phyloP scores from a whole-genome alignment of 2,888 invertebrate species.

The Microctonus hyperodae region DNA sequence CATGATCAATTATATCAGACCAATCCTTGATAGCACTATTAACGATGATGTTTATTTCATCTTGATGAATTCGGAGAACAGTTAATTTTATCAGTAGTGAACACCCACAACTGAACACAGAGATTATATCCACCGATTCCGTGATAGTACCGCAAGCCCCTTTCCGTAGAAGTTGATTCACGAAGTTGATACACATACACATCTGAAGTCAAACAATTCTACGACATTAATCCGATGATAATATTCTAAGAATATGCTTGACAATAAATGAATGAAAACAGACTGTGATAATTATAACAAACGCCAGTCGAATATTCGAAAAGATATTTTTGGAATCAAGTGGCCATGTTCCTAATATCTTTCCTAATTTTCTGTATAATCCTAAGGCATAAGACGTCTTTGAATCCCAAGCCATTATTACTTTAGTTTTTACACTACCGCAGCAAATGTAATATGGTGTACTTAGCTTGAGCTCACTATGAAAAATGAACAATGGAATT shows the following conservation, averaged over 20 bases:
- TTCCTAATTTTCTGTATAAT: conserved; percentile 24
- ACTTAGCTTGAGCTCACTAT: too few relatives aligned
- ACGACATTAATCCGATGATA: background rate
- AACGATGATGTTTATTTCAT: conserved; percentile 19
- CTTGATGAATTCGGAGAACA: background rate
- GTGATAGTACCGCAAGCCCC: background rate
- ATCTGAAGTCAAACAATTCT: background rate
- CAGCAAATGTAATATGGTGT: too few relatives aligned
- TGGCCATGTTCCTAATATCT: conserved; percentile 30
- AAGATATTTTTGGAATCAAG: background rate
- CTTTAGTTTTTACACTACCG: background rate
- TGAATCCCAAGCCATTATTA: conserved; percentile 19
- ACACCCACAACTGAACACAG: background rate
- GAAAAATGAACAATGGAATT: too few relatives aligned
- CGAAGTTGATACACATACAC: background rate
- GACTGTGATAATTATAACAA: conserved; percentile 22
- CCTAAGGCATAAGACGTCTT: conserved; percentile 30
- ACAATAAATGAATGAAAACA: background rate
- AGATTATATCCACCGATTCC: background rate
- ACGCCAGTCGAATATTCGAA: conserved; percentile 16
- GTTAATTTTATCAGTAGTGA: background rate
- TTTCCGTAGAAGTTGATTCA: background rate
- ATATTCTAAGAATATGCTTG: too few relatives aligned
- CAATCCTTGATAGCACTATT: conserved; percentile 28
- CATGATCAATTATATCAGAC: background rate